Evolutionary conservation across 1,140 invertebrate genomes (phyloP).

Genomic region (Watersipora subatra): DNA sequence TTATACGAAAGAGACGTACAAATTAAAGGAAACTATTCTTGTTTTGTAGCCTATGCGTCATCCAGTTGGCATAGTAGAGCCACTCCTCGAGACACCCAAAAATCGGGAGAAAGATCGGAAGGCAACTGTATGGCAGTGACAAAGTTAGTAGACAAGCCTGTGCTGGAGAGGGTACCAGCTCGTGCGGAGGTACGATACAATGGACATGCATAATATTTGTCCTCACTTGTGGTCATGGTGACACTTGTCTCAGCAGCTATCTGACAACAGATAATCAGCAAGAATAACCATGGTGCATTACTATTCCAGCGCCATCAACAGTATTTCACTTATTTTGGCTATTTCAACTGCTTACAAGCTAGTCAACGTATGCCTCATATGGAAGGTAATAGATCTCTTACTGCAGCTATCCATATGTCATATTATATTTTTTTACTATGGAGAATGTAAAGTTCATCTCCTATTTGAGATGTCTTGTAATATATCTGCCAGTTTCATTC

Average conservation of each 20-base stretch:
- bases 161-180: conserved; percentile 66
- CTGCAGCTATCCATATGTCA: too few relatives aligned
- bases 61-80: conserved; percentile 33
- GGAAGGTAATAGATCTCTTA: too few relatives aligned
- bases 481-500: too few relatives aligned
- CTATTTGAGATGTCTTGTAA: too few relatives aligned
- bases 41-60: conserved; percentile 15
- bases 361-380: too few relatives aligned
- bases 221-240: not conserved
- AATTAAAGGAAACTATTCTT: too few relatives aligned
- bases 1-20: too few relatives aligned
- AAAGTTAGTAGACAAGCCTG: conserved; percentile 73
- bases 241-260: not conserved
- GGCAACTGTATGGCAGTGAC: conserved; percentile 44
- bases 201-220: conserved; percentile 51
- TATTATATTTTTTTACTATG: too few relatives aligned
- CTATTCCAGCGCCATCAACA: conserved; percentile 34
- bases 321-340: too few relatives aligned
- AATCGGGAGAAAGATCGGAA: conserved; percentile 21
- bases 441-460: too few relatives aligned
- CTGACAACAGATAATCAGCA: conserved; percentile 1
- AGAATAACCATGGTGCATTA: conserved; percentile 41
- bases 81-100: conserved; percentile 33
- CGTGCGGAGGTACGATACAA: conserved; percentile 67
- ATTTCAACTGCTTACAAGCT: too few relatives aligned